Evolutionary conservation across 2,797 vertebrate genomes (phyloP).

Genomic region (Aeoliscus strigatus): DNA sequence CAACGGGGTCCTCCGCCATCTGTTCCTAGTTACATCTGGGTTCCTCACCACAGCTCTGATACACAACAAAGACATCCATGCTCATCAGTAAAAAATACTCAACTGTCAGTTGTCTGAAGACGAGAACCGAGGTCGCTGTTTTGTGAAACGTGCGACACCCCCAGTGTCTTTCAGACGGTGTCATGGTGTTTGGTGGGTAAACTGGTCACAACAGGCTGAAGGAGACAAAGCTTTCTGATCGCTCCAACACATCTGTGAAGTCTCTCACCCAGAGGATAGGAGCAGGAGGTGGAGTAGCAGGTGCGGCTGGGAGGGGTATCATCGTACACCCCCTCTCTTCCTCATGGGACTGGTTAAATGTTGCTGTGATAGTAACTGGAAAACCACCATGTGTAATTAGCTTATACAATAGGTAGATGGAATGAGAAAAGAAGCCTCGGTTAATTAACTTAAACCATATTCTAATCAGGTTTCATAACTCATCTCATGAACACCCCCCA

Average conservation of each 20-base stretch:
- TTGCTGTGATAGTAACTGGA: conserved; percentile 64
- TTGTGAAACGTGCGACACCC: not conserved
- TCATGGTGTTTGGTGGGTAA: conserved; percentile 2
- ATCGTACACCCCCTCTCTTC: conserved; percentile 8
- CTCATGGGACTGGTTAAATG: conserved; percentile 61
- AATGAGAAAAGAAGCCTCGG: conserved; percentile 40
- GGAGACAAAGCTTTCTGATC: conserved; percentile 41
- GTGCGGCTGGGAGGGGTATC: conserved; percentile 32
- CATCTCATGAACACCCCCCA: conserved; percentile 43
- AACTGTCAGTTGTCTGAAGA: conserved; percentile 8
- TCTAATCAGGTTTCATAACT: conserved; percentile 66
- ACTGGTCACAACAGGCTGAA: conserved; percentile 8
- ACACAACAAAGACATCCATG: too few species aligned
- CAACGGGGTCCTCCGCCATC: conserved; percentile 45
- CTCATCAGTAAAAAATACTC: too few species aligned
- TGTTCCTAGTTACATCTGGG: conserved; percentile 51
- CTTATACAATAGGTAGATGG: conserved; percentile 61
- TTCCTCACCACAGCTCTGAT: too few species aligned
- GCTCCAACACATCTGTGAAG: conserved; percentile 55
- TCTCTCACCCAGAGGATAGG: conserved; percentile 30
- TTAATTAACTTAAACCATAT: conserved; percentile 74
- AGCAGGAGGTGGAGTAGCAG: conserved; percentile 33
- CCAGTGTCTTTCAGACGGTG: conserved; percentile 16
- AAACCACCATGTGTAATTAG: conserved; percentile 73
- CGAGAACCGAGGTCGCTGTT: conserved; percentile 16